phyloP scores from a whole-genome alignment of 2,888 invertebrate genomes.

The Stenodera caucasica region DNA sequence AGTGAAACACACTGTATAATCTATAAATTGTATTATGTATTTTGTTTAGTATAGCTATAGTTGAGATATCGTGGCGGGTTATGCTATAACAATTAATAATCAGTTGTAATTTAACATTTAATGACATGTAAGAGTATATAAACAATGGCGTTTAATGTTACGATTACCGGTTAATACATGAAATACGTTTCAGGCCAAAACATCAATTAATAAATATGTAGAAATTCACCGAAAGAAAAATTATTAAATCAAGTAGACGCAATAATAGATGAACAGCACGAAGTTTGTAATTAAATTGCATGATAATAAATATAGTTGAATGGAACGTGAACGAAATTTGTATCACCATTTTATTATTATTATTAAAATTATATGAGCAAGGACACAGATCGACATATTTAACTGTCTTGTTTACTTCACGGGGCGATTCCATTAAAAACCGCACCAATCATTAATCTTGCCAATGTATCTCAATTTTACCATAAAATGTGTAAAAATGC shows the following conservation, averaged over 20 bases:
- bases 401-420: slow-evolving; percentile 31
- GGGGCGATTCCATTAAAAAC: slow-evolving; percentile 13
- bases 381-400: slow-evolving; percentile 31
- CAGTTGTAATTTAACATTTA: slow-evolving; percentile 35
- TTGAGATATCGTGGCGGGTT: background rate
- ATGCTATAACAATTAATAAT: slow-evolving; percentile 34
- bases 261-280: slow-evolving; percentile 7
- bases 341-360: too few species aligned
- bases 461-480: slow-evolving; percentile 18
- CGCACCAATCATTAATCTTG: slow-evolving; percentile 16
- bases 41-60: background rate
- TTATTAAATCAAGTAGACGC: too few species aligned
- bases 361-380: slow-evolving; percentile 16
- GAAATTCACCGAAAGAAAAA: too few species aligned
- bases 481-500: slow-evolving; percentile 5
- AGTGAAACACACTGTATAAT: too few species aligned
- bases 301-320: slow-evolving; percentile 24
- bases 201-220: too few species aligned
- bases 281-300: slow-evolving; percentile 40
- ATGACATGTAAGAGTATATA: slow-evolving; percentile 36
- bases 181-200: too few species aligned
- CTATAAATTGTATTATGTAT: too few species aligned
- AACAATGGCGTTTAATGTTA: slow-evolving; percentile 37
- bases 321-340: too few species aligned
- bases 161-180: slow-evolving; percentile 17